Evolutionary conservation across 2,888 invertebrate species (phyloP).

Genomic region (Trisateles emortualis): DNA sequence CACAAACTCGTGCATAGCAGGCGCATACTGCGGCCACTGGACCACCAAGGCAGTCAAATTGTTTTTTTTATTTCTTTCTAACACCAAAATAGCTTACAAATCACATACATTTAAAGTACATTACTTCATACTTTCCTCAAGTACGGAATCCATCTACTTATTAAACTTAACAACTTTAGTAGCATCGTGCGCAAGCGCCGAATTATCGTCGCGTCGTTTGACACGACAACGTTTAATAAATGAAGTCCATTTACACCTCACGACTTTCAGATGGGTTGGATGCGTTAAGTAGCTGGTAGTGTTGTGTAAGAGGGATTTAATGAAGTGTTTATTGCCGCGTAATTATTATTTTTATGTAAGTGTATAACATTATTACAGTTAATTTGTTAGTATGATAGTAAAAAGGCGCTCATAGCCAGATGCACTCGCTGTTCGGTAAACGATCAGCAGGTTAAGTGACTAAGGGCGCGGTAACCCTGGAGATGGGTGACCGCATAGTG

Average conservation of each 20-base stretch:
- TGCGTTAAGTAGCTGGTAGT: slow-evolving; percentile 43
- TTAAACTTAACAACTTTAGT: slow-evolving; percentile 25
- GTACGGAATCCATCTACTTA: slow-evolving; percentile 19
- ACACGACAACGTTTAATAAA: slow-evolving; percentile 71
- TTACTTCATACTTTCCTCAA: slow-evolving; percentile 16
- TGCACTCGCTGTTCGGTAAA: too few relatives aligned
- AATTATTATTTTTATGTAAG: slow-evolving; percentile 19
- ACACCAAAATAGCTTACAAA: slow-evolving; percentile 4
- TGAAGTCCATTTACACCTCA: slow-evolving; percentile 73
- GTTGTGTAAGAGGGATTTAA: slow-evolving; percentile 37
- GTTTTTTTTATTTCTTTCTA: too few relatives aligned
- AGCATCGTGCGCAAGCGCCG: slow-evolving; percentile 28
- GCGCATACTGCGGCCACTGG: too few relatives aligned
- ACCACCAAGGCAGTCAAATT: too few relatives aligned
- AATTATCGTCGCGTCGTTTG: slow-evolving; percentile 62
- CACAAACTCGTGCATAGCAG: too few relatives aligned
- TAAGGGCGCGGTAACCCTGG: too few relatives aligned
- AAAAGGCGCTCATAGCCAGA: too few relatives aligned
- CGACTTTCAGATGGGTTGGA: slow-evolving; percentile 56
- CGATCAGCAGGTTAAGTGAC: too few relatives aligned
- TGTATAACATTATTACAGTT: slow-evolving; percentile 14
- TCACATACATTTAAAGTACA: slow-evolving; percentile 8
- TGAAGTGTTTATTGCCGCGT: slow-evolving; percentile 29
- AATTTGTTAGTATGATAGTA: too few relatives aligned
- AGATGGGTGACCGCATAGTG: too few relatives aligned